These are phyloP conservation scores for Sebastes ruberrimus DNA, from an alignment of 2,797 vertebrate genomes.

Conservation along the genomic window DNA sequence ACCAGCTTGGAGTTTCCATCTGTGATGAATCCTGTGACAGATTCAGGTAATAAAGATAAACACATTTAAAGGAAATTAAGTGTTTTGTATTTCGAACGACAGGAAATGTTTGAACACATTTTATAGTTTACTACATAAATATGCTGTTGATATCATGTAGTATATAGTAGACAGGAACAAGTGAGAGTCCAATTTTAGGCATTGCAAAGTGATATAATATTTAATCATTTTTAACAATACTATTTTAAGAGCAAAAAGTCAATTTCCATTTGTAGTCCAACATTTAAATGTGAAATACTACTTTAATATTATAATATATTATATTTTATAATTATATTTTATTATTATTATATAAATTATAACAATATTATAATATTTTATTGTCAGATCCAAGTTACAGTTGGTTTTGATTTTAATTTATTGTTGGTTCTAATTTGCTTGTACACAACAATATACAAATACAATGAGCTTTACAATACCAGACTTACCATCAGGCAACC, in stretches of 20 bases:
- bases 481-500: background rate
- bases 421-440: background rate
- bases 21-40: conserved; percentile 91
- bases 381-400: background rate
- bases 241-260: background rate
- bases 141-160: background rate
- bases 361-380: background rate
- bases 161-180: background rate
- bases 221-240: background rate
- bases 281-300: background rate
- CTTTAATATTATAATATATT: background rate
- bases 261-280: background rate
- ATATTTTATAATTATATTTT: too few species aligned
- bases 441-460: background rate
- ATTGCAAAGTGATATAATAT: background rate
- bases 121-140: background rate
- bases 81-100: background rate
- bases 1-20: conserved; percentile 96
- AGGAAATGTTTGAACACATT: background rate
- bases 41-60: background rate
- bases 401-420: background rate
- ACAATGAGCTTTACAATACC: background rate
- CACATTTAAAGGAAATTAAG: background rate
- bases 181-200: background rate
- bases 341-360: too few species aligned